Evolutionary conservation across 1,140 invertebrate species (phyloP).

Genomic region (Drosophila gunungcola): DNA sequence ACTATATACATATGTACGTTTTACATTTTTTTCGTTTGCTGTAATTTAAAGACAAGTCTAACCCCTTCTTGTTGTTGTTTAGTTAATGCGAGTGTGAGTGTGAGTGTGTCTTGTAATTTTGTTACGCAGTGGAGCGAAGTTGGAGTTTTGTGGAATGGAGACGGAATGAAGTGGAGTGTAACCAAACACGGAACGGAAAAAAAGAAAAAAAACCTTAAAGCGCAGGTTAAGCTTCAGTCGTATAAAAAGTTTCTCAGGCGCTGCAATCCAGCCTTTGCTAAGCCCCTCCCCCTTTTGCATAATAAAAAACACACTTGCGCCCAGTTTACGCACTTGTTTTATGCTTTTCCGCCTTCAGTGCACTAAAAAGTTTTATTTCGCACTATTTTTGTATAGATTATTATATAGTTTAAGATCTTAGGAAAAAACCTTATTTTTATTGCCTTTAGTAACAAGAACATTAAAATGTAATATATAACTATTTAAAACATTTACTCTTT

Average conservation of each 20-base stretch:
- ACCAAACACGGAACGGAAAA: slow-evolving; percentile 45
- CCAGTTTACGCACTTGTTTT: slow-evolving; percentile 46
- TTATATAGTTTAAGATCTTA: no score
- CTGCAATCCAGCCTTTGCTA: slow-evolving; percentile 51
- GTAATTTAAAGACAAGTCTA: slow-evolving; percentile 62
- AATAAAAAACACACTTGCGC: slow-evolving; percentile 32
- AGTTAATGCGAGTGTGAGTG: slow-evolving; percentile 14
- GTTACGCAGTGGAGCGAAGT: slow-evolving; percentile 75
- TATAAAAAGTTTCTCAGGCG: slow-evolving; percentile 55
- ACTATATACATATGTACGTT: slow-evolving; percentile 10
- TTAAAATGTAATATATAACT: no score
- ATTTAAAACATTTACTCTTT: no score
- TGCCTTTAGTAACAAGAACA: no score
- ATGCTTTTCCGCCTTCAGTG: slow-evolving; percentile 22
- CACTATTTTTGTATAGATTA: no score
- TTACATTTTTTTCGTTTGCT: slow-evolving; percentile 32
- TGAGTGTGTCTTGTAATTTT: slow-evolving; percentile 64
- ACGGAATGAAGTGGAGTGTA: slow-evolving; percentile 65
- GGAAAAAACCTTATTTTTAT: no score
- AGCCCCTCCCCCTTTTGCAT: slow-evolving; percentile 39
- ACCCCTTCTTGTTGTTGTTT: slow-evolving; percentile 28
- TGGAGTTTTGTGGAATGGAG: slow-evolving; percentile 56
- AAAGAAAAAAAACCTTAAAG: slow-evolving; percentile 50
- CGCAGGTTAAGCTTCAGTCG: slow-evolving; percentile 57
- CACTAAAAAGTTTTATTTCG: neutral